Evolutionary conservation across 2,888 invertebrate species (phyloP), one percentile per base, ranked within the genome.

Genomic region (Oscheius sp.): DNA sequence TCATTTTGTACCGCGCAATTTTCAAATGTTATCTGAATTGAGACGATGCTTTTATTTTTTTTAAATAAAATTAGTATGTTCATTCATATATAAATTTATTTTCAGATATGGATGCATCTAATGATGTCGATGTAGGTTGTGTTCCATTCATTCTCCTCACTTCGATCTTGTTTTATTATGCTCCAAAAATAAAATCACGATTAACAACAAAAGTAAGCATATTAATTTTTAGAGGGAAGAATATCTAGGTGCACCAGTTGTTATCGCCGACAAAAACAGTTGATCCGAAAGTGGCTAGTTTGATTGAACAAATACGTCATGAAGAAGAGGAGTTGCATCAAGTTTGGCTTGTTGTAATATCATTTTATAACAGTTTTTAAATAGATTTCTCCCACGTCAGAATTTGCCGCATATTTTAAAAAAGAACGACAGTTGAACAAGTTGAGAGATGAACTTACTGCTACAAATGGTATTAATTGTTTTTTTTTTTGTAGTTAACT

Each of bases 321-420:
- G n/a, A 52, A 18, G 58, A 70, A 43, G 58, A 21, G 6, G 69
- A 70, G 43, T 25, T 70, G 16, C 56, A 56, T 18, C 41, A 56
- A 16, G 68, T 68, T 27, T 29, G 41, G 5, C 13, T 16, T 12
- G 18, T 52, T 35, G 3, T 9, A 35, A 35, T 29, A 2, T 25
- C 7, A 13, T 53, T 53, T 27, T 16, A 43, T 43, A 29, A 52
- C 27, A 41, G n/a, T n/a, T 6, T 12, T 66, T 66, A 12, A n/a
- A 46, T n/a, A 66, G 56, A 79, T 80, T 25, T 80, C 80, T 18
- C 80, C 77, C 21, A 78, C 77, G 0, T 70, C 55, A 7, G 74
- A 80, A 58, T 80, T 78, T 53, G 75, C 80, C 0, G 63, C 61
- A 1, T 80, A 80, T 68, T 77, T 80, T 73, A 80, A 80, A 35